phyloP scores from a whole-genome alignment of 2,113 vertebrate species.

The Odontesthes bonariensis region DNA sequence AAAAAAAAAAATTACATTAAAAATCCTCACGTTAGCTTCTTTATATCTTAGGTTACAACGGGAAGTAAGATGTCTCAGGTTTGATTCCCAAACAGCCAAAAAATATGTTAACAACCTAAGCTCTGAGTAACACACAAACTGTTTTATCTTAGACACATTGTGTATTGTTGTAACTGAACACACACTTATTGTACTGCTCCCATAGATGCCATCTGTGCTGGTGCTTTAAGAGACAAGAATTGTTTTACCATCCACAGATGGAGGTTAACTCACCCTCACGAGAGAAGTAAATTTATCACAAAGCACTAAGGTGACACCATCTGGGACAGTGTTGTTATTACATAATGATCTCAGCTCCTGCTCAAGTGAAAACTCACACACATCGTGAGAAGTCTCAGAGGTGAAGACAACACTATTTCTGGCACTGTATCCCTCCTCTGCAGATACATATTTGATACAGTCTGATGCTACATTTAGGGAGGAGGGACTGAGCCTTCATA shows the following conservation, averaged over 20 bases:
- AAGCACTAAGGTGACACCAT: conserved; percentile 63
- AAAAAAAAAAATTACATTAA: no score
- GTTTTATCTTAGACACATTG: not conserved
- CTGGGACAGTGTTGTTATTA: conserved; percentile 51
- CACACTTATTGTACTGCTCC: not conserved
- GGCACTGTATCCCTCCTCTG: not conserved
- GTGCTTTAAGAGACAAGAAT: conserved; percentile 19
- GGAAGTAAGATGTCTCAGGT: no score
- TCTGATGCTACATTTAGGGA: not conserved
- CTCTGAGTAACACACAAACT: not conserved
- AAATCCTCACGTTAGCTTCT: no score
- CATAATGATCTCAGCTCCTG: conserved; percentile 19
- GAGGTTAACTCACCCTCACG: conserved; percentile 19
- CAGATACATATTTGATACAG: not conserved
- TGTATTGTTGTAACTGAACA: not conserved
- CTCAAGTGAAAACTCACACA: not conserved
- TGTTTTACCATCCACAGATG: conserved; percentile 29
- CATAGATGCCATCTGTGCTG: conserved; percentile 16
- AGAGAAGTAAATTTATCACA: conserved; percentile 38
- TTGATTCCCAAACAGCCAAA: not conserved
- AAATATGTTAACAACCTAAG: not conserved
- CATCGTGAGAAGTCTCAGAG: not conserved
- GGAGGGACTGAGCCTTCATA: not conserved
- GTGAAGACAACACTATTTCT: conserved; percentile 1
- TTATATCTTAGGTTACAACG: no score